Percentiles rank a stretch among this genome's conserved stretches.
phyloP scores from a whole-genome alignment of 2,113 vertebrate genomes.

The Ranitomeya imitator region DNA sequence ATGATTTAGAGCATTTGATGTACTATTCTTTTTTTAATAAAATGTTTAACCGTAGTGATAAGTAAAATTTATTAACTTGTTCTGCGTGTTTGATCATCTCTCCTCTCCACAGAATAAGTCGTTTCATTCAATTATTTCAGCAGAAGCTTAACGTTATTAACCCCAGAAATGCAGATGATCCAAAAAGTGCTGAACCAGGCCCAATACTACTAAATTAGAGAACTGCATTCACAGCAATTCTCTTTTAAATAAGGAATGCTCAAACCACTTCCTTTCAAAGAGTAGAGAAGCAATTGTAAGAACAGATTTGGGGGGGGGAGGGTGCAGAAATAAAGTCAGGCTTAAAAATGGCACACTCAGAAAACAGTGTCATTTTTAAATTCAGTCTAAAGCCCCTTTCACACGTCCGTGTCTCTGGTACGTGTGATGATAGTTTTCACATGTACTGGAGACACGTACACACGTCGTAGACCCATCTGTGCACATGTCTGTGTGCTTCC shows the following conservation, averaged over 20 bases:
- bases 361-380: too few species aligned
- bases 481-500: too few species aligned
- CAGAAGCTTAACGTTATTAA: conserved; percentile 5
- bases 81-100: neutral
- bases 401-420: too few species aligned
- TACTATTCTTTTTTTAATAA: neutral
- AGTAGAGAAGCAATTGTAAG: neutral
- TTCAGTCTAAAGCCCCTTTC: too few species aligned
- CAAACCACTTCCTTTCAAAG: too few species aligned
- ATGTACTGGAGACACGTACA: too few species aligned
- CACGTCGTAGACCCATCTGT: too few species aligned
- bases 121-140: neutral
- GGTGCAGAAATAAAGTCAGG: too few species aligned
- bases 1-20: conserved; percentile 19
- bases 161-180: conserved; percentile 4
- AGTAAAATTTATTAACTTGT: conserved; percentile 6
- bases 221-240: neutral
- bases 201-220: neutral
- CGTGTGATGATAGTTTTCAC: too few species aligned
- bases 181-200: neutral
- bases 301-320: neutral
- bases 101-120: neutral
- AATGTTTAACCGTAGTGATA: conserved; percentile 8
- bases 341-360: too few species aligned
- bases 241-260: neutral